These are phyloP conservation scores for Trypoxylus dichotomus DNA, from an alignment of 1,140 invertebrate genomes.

Conservation along the genomic window DNA sequence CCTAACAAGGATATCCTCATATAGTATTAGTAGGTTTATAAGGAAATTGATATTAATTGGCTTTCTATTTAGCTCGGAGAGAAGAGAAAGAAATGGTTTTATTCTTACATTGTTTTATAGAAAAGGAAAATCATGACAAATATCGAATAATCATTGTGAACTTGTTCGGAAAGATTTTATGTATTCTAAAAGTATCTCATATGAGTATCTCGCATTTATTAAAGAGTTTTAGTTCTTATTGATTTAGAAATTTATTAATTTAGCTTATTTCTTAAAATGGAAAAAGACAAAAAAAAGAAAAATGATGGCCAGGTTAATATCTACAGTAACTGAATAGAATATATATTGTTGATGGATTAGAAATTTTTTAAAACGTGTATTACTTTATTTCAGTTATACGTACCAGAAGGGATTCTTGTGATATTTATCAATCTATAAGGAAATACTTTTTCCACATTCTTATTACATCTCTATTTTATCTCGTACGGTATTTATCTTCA, in stretches of 20 bases:
- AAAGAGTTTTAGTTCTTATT: background rate
- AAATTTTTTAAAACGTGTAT: too few species aligned
- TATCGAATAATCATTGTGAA: background rate
- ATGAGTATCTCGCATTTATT: background rate
- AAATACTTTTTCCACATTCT: too few species aligned
- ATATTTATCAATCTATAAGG: too few species aligned
- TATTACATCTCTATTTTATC: too few species aligned
- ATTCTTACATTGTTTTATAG: background rate
- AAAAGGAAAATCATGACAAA: background rate
- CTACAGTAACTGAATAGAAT: too few species aligned
- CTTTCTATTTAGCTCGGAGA: background rate
- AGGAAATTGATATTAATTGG: background rate
- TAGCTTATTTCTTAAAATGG: background rate
- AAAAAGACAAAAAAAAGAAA: background rate
- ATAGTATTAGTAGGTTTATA: background rate
- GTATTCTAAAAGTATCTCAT: background rate
- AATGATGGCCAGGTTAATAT: background rate
- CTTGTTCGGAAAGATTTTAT: background rate
- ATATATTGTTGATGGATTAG: too few species aligned
- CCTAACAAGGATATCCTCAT: conserved; percentile 36
- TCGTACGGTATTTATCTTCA: too few species aligned
- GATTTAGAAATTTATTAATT: background rate
- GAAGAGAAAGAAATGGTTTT: background rate
- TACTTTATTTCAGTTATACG: too few species aligned
- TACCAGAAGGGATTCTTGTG: too few species aligned